phyloP scores from a whole-genome alignment of 2,797 vertebrate species.

The Rhabdophis nuchalis region DNA sequence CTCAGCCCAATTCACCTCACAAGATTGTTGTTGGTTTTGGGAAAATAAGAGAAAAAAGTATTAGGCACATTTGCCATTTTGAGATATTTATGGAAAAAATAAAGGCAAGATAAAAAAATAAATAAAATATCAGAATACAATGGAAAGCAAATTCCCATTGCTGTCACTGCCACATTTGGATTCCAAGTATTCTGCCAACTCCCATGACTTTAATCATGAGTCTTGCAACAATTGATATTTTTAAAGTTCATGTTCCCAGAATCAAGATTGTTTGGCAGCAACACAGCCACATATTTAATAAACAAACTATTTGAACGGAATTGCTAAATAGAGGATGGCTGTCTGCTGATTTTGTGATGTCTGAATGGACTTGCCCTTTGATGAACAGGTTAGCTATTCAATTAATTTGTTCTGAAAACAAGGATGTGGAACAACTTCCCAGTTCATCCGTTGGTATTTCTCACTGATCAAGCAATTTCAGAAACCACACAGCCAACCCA shows the following conservation, averaged over 20 bases:
- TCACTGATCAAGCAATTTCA: slow-evolving; percentile 13
- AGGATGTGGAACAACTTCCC: slow-evolving; percentile 13
- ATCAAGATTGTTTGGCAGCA: slow-evolving; percentile 6
- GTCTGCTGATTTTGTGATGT: slow-evolving; percentile 15
- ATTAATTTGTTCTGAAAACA: slow-evolving; percentile 23
- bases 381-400: neutral
- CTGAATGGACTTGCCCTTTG: slow-evolving; percentile 9
- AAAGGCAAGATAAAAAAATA: neutral
- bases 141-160: neutral
- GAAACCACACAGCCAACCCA: neutral
- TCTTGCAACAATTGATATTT: slow-evolving; percentile 18
- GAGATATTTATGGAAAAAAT: neutral
- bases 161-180: neutral
- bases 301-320: neutral
- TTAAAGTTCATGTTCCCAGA: slow-evolving; percentile 15
- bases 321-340: slow-evolving; percentile 6
- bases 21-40: neutral
- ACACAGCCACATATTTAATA: slow-evolving; percentile 11
- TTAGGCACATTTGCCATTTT: neutral
- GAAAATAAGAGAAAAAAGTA: neutral
- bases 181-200: neutral
- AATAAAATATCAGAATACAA: neutral
- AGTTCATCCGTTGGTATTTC: slow-evolving; percentile 13
- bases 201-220: slow-evolving; percentile 3
- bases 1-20: neutral